Conservation (phyloP, 1,140 invertebrate genomes). For the Metopolophium dirhodum region DNA sequence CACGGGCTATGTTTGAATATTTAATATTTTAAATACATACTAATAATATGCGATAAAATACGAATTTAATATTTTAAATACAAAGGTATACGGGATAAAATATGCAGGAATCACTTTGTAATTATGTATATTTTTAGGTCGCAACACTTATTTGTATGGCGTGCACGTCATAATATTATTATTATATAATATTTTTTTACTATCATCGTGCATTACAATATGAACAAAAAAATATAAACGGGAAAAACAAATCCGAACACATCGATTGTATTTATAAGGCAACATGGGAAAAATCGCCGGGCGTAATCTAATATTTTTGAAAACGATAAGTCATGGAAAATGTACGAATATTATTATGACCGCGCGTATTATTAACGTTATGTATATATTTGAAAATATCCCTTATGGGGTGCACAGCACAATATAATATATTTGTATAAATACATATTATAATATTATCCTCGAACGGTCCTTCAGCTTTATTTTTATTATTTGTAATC, state of each 20-base stretch:
- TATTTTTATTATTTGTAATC: background rate
- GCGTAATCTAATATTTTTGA: background rate
- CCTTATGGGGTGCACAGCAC: background rate
- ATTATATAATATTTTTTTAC: background rate
- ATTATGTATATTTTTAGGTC: background rate
- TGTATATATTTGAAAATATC: slow-evolving; percentile 12
- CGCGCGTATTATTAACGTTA: background rate
- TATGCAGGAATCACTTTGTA: background rate
- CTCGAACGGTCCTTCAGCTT: background rate
- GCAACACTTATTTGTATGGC: background rate
- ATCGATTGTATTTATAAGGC: background rate
- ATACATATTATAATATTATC: background rate
- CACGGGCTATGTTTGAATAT: too few species aligned
- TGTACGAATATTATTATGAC: background rate
- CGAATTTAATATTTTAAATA: too few species aligned
- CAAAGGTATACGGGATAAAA: background rate
- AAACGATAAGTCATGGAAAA: background rate
- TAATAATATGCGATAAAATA: too few species aligned
- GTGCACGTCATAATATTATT: background rate
- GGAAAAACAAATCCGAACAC: background rate
- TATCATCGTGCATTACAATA: background rate
- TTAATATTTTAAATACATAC: background rate
- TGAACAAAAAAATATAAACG: background rate
- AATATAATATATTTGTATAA: background rate
- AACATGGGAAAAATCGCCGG: background rate